A percentile compares a stretch with the other conserved stretches of the same genome.
phyloP scores from a whole-genome alignment of 2,797 vertebrate genomes.

The Zenarchopterus dispar region DNA sequence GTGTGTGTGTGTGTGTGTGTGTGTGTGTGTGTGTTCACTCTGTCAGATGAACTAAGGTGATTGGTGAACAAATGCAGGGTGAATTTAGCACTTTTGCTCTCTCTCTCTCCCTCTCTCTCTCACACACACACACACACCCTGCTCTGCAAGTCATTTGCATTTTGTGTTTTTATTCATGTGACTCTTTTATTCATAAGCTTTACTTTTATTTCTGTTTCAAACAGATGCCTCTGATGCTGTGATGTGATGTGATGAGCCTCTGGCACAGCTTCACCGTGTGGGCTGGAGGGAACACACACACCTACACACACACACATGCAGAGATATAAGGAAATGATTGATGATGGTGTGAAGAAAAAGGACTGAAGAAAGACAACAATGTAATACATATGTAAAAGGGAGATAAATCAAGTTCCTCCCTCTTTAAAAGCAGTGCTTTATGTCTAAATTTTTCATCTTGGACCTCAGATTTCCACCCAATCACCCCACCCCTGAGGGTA shows the following conservation, averaged over 20 bases:
- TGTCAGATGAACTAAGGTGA: conserved; percentile 44
- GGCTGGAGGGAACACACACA: conserved; percentile 27
- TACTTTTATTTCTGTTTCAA: conserved; percentile 74
- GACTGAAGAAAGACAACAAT: conserved; percentile 27
- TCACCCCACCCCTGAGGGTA: background rate
- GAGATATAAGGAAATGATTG: conserved; percentile 28
- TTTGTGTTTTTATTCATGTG: conserved; percentile 70
- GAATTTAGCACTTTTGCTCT: conserved; percentile 35
- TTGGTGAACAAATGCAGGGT: conserved; percentile 48
- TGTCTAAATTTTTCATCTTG: conserved; percentile 3
- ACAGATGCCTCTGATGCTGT: conserved; percentile 61
- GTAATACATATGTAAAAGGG: conserved; percentile 6
- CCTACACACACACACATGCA: conserved; percentile 9
- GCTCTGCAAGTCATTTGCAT: conserved; percentile 61
- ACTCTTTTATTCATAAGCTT: conserved; percentile 70
- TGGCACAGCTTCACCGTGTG: conserved; percentile 55
- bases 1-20: conserved; percentile 15
- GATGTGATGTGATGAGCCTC: conserved; percentile 55
- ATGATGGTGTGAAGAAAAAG: conserved; percentile 36
- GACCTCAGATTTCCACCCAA: background rate
- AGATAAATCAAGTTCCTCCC: background rate
- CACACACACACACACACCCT: conserved; percentile 16
- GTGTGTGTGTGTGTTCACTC: conserved; percentile 7
- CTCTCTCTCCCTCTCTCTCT: background rate
- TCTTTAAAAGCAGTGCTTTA: background rate